phyloP scores from a whole-genome alignment of 2,888 invertebrate species.

The Drosophila kambysellisi region DNA sequence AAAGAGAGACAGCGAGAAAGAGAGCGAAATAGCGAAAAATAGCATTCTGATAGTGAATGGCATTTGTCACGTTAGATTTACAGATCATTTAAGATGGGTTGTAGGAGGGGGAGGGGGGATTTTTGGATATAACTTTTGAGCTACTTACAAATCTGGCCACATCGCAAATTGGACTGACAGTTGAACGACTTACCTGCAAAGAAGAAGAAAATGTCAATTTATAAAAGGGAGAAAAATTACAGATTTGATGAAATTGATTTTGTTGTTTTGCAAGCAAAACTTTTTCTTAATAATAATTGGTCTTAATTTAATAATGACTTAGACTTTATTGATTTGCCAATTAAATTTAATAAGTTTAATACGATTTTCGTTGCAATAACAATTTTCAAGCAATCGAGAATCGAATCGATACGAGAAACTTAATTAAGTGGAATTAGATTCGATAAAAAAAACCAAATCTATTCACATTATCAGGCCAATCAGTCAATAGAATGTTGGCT shows the following conservation, averaged over 20 bases:
- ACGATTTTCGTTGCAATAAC: neutral
- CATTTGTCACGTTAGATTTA: conserved; percentile 53
- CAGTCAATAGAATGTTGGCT: neutral
- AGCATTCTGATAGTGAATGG: conserved; percentile 47
- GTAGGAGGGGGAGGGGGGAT: neutral
- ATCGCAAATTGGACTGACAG: conserved; percentile 10
- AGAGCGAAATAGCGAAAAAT: neutral
- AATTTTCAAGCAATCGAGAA: neutral
- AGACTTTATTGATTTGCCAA: neutral
- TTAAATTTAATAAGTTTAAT: neutral
- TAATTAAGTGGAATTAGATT: neutral
- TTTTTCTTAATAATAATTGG: neutral
- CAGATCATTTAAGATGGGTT: conserved; percentile 28
- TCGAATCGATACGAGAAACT: neutral
- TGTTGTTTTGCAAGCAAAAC: neutral
- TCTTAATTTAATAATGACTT: neutral
- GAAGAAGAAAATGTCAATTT: conserved; percentile 3
- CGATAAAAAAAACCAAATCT: neutral
- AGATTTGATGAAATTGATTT: neutral
- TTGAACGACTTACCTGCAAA: conserved; percentile 64
- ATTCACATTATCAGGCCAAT: neutral
- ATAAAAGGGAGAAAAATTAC: neutral
- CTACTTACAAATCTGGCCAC: conserved; percentile 62
- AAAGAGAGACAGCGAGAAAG: neutral
- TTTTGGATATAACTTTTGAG: conserved; percentile 32